Conservation (phyloP, 2,113 vertebrate genomes). For the Saguinus imperator region DNA sequence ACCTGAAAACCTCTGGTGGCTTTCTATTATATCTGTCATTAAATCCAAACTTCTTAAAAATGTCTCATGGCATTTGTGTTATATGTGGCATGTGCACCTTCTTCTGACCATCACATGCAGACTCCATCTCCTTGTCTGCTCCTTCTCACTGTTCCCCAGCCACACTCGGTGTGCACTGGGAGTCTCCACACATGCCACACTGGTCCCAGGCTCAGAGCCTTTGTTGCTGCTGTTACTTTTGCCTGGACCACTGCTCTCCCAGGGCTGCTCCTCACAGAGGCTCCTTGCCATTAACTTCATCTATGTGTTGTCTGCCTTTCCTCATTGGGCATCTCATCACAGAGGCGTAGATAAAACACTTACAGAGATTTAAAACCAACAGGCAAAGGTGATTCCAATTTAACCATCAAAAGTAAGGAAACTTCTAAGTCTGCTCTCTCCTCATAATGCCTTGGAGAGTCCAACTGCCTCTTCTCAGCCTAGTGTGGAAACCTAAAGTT, state of each 20-base stretch:
- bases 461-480: not conserved
- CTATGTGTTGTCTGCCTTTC: not conserved
- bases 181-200: fast-evolving
- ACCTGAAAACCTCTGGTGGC: not conserved
- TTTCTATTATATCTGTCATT: not conserved
- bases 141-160: not conserved
- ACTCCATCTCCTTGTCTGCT: fast-evolving
- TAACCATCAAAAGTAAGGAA: not conserved
- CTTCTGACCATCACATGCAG: not conserved
- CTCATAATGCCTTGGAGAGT: not conserved
- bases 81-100: fast-evolving
- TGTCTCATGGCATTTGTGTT: fast-evolving
- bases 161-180: fast-evolving
- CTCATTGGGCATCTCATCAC: not conserved
- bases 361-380: not conserved
- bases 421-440: not conserved
- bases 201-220: not conserved
- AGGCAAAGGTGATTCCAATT: not conserved
- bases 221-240: not conserved
- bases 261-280: not conserved
- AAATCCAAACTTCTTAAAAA: not conserved
- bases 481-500: not conserved
- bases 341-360: not conserved
- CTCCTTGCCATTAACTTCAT: not conserved
- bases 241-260: too few species aligned